These are phyloP conservation scores for Limnephilus auricula DNA, from an alignment of 2,888 invertebrate genomes.

Conservation along the genomic window DNA sequence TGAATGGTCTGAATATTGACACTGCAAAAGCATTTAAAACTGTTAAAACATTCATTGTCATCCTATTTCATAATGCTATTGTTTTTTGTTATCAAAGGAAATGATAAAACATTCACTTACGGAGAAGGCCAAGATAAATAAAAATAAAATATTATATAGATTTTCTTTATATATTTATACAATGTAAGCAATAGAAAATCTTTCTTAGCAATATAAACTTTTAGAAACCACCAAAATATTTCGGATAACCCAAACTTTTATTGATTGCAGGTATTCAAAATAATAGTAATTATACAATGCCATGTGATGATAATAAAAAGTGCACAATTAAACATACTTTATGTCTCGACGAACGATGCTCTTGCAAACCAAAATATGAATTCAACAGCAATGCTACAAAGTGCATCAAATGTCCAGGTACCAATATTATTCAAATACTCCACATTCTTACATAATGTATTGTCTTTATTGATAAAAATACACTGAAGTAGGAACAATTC, in stretches of 20 bases:
- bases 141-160: background rate
- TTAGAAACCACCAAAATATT: background rate
- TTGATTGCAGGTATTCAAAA: background rate
- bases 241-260: background rate
- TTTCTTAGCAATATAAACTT: background rate
- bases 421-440: background rate
- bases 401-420: slow-evolving; percentile 39
- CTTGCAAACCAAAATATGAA: slow-evolving; percentile 3
- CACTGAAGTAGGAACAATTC: background rate
- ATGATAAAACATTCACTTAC: background rate
- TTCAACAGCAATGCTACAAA: slow-evolving; percentile 11
- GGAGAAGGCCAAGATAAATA: background rate
- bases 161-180: background rate
- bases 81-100: background rate
- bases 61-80: background rate
- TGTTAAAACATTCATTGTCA: background rate
- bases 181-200: background rate
- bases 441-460: background rate
- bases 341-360: background rate
- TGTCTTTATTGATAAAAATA: background rate
- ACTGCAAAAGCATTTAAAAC: background rate
- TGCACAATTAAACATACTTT: background rate
- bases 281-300: background rate
- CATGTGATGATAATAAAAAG: background rate
- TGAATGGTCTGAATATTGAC: background rate